Percentiles rank a stretch among this genome's conserved stretches.
phyloP scores from a whole-genome alignment of 2,113 vertebrate species.

The Sylvia atricapilla region DNA sequence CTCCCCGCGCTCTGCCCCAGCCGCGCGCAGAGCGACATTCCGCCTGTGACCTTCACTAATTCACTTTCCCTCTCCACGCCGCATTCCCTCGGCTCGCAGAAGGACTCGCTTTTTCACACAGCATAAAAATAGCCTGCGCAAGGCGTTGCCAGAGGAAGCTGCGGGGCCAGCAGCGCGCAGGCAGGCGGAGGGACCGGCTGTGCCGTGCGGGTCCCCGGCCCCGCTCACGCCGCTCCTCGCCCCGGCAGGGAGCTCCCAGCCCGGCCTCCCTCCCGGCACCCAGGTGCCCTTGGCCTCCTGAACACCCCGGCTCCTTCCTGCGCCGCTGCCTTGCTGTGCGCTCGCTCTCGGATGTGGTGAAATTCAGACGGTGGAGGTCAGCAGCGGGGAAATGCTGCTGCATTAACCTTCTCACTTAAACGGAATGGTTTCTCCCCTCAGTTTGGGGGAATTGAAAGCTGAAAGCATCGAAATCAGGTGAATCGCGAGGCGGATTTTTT shows the following conservation, averaged over 20 bases:
- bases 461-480: neutral
- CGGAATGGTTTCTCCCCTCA: neutral
- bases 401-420: neutral
- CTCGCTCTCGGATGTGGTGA: neutral
- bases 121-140: constrained; percentile 33
- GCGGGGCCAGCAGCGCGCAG: neutral
- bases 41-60: constrained; percentile 55
- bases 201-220: neutral
- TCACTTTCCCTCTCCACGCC: constrained; percentile 20
- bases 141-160: constrained; percentile 46
- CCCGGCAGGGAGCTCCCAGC: neutral
- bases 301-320: neutral
- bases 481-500: neutral
- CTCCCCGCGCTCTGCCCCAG: neutral
- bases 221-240: neutral
- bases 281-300: neutral
- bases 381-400: neutral
- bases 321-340: neutral
- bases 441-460: neutral
- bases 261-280: neutral
- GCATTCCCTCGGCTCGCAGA: constrained; percentile 19
- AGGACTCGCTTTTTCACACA: constrained; percentile 25
- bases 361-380: neutral
- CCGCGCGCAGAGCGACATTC: neutral
- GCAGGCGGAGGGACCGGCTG: neutral